phyloP scores from a whole-genome alignment of 2,113 vertebrate genomes.

The Hassar affinis region DNA sequence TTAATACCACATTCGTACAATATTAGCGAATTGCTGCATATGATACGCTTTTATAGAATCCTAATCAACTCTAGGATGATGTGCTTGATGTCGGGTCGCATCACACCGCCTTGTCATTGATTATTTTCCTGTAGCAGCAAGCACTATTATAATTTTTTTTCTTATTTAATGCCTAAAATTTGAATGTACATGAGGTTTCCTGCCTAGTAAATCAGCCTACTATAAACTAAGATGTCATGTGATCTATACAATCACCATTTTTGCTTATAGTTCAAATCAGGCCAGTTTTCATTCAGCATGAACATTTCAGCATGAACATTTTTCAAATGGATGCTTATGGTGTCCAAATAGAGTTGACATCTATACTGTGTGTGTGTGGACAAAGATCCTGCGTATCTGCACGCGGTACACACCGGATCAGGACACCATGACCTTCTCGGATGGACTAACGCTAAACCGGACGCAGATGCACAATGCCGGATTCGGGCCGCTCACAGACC shows the following conservation, averaged over 20 bases:
- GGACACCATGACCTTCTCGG: constrained; percentile 99
- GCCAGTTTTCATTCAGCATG: no score
- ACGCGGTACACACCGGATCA: constrained; percentile 96
- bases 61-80: neutral
- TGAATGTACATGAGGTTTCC: neutral
- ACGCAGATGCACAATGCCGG: constrained; percentile 99
- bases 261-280: neutral
- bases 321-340: neutral
- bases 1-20: neutral
- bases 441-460: constrained; percentile 95
- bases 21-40: neutral
- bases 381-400: constrained; percentile 94
- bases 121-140: neutral
- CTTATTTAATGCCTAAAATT: neutral
- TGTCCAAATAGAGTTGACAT: neutral
- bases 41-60: no score
- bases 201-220: no score
- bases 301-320: no score
- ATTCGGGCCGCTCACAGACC: constrained; percentile 93
- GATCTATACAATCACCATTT: neutral
- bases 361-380: neutral
- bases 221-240: neutral
- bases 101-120: neutral
- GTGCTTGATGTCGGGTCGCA: neutral
- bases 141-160: neutral